Evolutionary conservation across 2,888 invertebrate genomes (phyloP).

Genomic region (Aromia moschata): DNA sequence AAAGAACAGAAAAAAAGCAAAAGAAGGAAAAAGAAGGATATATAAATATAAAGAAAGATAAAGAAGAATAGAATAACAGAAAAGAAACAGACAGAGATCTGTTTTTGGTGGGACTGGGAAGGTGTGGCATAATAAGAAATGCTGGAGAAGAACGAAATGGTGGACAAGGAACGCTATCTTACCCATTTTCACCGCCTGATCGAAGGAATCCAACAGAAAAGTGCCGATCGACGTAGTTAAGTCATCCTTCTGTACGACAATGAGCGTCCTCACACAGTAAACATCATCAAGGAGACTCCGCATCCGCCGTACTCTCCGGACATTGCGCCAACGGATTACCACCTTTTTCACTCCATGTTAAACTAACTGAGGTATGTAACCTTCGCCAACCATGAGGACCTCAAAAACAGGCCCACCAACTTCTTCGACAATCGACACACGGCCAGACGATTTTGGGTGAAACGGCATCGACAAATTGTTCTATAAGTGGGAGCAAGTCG

Average conservation of each 20-base stretch:
- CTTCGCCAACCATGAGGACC: not conserved
- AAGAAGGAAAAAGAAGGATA: not conserved
- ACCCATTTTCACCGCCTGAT: not conserved
- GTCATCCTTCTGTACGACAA: not conserved
- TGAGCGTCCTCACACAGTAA: not conserved
- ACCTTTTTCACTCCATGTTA: not conserved
- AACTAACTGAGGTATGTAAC: not conserved
- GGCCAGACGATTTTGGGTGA: not conserved
- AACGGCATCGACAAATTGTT: not conserved
- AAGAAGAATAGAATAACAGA: too few species aligned
- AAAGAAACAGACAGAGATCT: too few species aligned
- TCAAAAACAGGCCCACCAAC: not conserved
- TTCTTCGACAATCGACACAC: not conserved
- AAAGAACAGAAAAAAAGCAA: not conserved
- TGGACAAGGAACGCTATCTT: too few species aligned
- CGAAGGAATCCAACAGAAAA: not conserved
- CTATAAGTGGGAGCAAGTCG: not conserved
- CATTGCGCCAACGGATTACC: not conserved
- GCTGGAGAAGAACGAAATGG: too few species aligned
- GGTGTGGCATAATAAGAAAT: too few species aligned
- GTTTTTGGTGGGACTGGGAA: not conserved
- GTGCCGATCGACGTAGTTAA: not conserved
- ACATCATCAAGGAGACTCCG: not conserved
- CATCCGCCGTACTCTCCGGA: not conserved
- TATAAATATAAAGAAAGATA: not conserved